Evolutionary conservation across 1,140 invertebrate genomes (phyloP).

Genomic region (Papilio dardanus): DNA sequence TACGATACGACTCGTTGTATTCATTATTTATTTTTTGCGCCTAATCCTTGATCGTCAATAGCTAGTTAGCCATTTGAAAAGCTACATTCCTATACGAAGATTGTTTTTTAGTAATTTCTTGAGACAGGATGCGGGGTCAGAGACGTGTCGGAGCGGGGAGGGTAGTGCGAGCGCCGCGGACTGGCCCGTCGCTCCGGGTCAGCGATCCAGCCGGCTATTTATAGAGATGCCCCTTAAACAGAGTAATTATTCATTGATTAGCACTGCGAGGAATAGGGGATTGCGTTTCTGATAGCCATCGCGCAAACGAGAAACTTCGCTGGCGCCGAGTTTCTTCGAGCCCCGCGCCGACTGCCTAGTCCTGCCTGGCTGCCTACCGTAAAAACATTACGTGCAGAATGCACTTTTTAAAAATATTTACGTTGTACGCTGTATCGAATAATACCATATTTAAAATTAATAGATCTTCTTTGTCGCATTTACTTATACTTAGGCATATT

Average conservation of each 20-base stretch:
- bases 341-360: slow-evolving; percentile 52
- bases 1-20: background rate
- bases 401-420: background rate
- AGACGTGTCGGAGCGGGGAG: slow-evolving; percentile 67
- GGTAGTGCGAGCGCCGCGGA: slow-evolving; percentile 73
- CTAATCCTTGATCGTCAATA: slow-evolving; percentile 9
- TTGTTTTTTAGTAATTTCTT: slow-evolving; percentile 67
- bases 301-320: slow-evolving; percentile 77
- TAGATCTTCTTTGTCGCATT: too few species aligned
- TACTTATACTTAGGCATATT: too few species aligned
- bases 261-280: slow-evolving; percentile 81
- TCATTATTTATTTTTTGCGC: slow-evolving; percentile 1
- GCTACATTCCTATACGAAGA: slow-evolving; percentile 52
- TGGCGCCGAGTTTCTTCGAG: slow-evolving; percentile 66
- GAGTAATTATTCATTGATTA: slow-evolving; percentile 83
- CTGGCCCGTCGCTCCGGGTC: slow-evolving; percentile 81
- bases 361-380: slow-evolving; percentile 43
- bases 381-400: background rate
- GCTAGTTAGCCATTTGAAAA: slow-evolving; percentile 12
- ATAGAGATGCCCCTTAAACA: slow-evolving; percentile 82
- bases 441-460: too few species aligned
- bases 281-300: slow-evolving; percentile 81
- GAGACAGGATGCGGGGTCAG: slow-evolving; percentile 70
- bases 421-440: background rate
- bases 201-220: slow-evolving; percentile 81